A percentile compares a stretch with the other conserved stretches of the same genome.
These are phyloP conservation scores for Apis florea DNA, from an alignment of 1,140 invertebrate genomes.

Conservation along the genomic window DNA sequence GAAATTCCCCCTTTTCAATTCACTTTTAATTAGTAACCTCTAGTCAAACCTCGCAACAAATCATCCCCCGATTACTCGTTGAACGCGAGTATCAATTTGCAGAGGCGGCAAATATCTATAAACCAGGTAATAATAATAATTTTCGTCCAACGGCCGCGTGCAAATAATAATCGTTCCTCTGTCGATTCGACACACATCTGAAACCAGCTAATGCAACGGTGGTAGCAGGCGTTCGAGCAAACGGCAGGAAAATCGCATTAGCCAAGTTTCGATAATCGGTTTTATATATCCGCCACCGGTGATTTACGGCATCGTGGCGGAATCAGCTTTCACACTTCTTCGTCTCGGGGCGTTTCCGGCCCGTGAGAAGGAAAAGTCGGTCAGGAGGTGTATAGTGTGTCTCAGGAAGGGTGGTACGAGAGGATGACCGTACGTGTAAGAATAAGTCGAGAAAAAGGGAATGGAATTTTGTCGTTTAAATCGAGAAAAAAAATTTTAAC, in stretches of 20 bases:
- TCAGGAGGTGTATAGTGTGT: background rate
- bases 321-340: slow-evolving; percentile 32
- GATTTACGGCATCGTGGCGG: slow-evolving; percentile 41
- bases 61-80: background rate
- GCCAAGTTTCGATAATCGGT: slow-evolving; percentile 63
- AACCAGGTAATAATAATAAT: background rate
- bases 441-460: too few species aligned
- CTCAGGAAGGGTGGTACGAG: too few species aligned
- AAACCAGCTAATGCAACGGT: background rate
- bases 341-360: background rate
- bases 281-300: slow-evolving; percentile 53
- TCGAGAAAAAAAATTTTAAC: too few species aligned
- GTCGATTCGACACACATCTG: background rate
- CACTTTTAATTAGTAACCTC: background rate
- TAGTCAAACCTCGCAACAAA: background rate
- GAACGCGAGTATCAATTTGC: background rate
- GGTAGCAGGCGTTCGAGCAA: background rate
- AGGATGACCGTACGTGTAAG: too few species aligned
- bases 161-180: slow-evolving; percentile 3
- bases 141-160: background rate
- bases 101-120: background rate
- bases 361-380: slow-evolving; percentile 25
- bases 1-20: background rate
- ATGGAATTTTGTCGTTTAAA: too few species aligned
- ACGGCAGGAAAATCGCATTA: slow-evolving; percentile 57